phyloP scores from a whole-genome alignment of 1,140 invertebrate genomes.

The Monomorium pharaonis region DNA sequence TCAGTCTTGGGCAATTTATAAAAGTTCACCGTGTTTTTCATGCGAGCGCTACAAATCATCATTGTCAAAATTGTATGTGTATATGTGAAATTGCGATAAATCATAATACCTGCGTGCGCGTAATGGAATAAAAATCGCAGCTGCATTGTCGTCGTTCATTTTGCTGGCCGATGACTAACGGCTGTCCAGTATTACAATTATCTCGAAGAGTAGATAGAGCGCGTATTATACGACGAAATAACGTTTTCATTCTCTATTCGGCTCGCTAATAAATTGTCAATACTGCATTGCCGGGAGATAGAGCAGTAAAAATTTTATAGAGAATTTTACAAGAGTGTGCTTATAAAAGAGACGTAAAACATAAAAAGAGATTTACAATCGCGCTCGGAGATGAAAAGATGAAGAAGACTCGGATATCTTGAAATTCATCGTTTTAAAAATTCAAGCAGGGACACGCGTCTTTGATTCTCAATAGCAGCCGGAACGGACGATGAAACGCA shows the following conservation, averaged over 20 bases:
- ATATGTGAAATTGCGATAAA: constrained; percentile 32
- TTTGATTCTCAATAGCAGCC: background rate
- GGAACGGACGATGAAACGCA: constrained; percentile 1
- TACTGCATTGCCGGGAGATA: background rate
- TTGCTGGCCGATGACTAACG: constrained; percentile 14
- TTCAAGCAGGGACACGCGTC: background rate
- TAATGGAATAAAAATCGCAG: constrained; percentile 53
- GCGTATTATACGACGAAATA: background rate
- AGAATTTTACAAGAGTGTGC: background rate
- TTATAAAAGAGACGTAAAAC: background rate
- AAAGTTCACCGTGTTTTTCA: constrained; percentile 32
- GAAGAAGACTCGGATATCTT: background rate
- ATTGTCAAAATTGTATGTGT: constrained; percentile 37
- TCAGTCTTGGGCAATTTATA: constrained; percentile 53
- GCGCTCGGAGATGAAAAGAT: background rate
- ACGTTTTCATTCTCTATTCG: background rate
- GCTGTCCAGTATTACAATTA: constrained; percentile 30
- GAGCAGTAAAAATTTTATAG: background rate
- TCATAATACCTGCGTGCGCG: constrained; percentile 4
- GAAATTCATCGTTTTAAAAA: background rate
- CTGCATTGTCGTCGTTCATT: constrained; percentile 7
- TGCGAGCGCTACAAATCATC: constrained; percentile 41
- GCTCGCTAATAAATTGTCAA: background rate
- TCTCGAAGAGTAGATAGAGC: background rate
- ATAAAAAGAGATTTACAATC: background rate